Base-by-base conservation (phyloP, 2,888 invertebrate species). In the Meloe dianella region DNA sequence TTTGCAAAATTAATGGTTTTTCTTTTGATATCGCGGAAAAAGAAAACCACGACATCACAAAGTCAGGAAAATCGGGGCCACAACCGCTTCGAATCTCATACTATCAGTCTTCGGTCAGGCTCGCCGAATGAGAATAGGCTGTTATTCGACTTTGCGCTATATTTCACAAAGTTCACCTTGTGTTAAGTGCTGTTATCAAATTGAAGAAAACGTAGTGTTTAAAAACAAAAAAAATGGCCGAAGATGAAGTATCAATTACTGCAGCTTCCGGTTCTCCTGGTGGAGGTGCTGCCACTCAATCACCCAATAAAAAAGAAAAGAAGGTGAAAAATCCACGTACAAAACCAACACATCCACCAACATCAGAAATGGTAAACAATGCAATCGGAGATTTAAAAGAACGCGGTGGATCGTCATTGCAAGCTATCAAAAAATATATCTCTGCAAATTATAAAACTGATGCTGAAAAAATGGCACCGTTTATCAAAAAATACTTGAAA, bases 371-470 rank as follows among this genome's bases (percentile, higher is more conserved):
- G 89, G 89, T 90, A 0, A 86, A 84, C 72, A 83, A 81, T 35
- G 89, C 90, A 1, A 85, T 88, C 59, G 83, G 81, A 67, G 80
- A 82, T 63, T 77, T 88, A 60, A 86, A 87, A 74, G 87, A 88
- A 74, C 85, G 87, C 30, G 86, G 86, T 62, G 90, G 90, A 30
- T 89, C 87, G 0, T 87, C 87, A 0, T 75, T 78, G 68, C 84
- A 75, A 77, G 87, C 88, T 1, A 89, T 90, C 78, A 90, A 89
- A 78, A 90, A 90, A 76, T 90, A 88, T 79, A 86, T 91, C 60
- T 81, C 85, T 10, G 82, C 85, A 27, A 87, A 85, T 65, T 89
- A 89, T 85, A 87, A 87, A 67, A 84, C 89, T 7, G 89, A 89
- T 76, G 84, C 85, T 0, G 87, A 87, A 66, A 89, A 88, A 74